Evolutionary conservation across 1,140 invertebrate genomes (phyloP).

Genomic region (Tenebrio molitor): DNA sequence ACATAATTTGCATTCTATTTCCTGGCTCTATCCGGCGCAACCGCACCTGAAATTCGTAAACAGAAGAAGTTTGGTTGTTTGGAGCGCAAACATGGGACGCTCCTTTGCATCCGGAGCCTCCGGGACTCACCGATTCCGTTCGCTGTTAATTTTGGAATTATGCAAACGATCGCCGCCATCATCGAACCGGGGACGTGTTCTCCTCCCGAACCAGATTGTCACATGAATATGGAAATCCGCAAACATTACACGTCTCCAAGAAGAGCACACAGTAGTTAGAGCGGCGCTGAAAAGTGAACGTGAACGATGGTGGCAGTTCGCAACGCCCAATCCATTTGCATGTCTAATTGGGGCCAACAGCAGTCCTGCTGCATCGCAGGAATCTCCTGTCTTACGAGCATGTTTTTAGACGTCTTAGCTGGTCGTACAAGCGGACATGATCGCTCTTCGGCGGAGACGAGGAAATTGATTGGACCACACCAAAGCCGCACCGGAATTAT

Average conservation of each 20-base stretch:
- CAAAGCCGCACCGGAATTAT: conserved; percentile 7
- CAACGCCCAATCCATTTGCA: conserved; percentile 26
- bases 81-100: neutral
- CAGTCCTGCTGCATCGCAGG: neutral
- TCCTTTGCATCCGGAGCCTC: neutral
- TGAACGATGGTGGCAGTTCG: conserved; percentile 14
- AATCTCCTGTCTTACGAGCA: conserved; percentile 4
- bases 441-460: neutral
- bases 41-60: no score
- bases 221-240: conserved; percentile 25
- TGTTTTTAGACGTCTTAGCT: conserved; percentile 27
- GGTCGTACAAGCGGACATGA: conserved; percentile 23
- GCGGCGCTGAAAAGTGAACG: conserved; percentile 17
- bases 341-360: conserved; percentile 32
- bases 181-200: neutral
- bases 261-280: neutral
- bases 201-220: conserved; percentile 15
- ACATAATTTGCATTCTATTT: no score
- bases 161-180: conserved; percentile 25
- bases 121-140: conserved; percentile 4
- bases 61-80: no score
- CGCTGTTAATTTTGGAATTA: conserved; percentile 25
- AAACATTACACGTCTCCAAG: conserved; percentile 7
- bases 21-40: no score
- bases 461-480: conserved; percentile 34